Percentiles rank a stretch among this genome's conserved stretches.
These are phyloP conservation scores for Ifrita kowaldi DNA, from an alignment of 2,113 vertebrate genomes.

Conservation along the genomic window DNA sequence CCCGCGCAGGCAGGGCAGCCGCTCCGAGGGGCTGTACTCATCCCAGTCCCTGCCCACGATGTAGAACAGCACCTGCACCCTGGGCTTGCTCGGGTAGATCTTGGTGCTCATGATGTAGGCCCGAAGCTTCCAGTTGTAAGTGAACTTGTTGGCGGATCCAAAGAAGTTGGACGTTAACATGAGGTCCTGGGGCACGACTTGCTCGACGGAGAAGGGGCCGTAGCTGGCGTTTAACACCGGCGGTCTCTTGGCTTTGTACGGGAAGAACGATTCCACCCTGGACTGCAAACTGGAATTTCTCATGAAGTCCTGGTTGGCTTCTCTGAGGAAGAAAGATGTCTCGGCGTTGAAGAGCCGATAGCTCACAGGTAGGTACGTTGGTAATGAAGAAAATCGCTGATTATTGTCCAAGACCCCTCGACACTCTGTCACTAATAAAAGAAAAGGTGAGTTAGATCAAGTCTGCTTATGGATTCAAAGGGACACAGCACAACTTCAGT, in stretches of 20 bases:
- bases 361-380: constrained; percentile 90
- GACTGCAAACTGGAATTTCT: constrained; percentile 88
- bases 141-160: constrained; percentile 73
- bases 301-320: constrained; percentile 84
- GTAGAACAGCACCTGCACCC: constrained; percentile 89
- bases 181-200: constrained; percentile 81
- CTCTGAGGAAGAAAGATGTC: constrained; percentile 88
- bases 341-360: constrained; percentile 82
- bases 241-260: constrained; percentile 79
- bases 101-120: constrained; percentile 81
- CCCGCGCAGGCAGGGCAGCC: constrained; percentile 87
- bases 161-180: constrained; percentile 71
- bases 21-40: constrained; percentile 73
- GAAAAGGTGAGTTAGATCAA: background rate
- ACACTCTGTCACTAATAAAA: constrained; percentile 77
- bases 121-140: constrained; percentile 88
- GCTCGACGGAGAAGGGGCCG: constrained; percentile 84
- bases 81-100: constrained; percentile 81
- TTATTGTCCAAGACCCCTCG: constrained; percentile 77
- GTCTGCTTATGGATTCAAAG: background rate
- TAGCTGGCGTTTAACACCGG: constrained; percentile 85
- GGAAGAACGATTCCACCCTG: constrained; percentile 85
- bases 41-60: constrained; percentile 90
- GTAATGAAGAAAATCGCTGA: constrained; percentile 81
- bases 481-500: background rate